Percentiles rank a stretch among this genome's conserved stretches.
These are phyloP conservation scores for Macrosoma leucophasiata DNA, from an alignment of 2,888 invertebrate species.

Conservation along the genomic window DNA sequence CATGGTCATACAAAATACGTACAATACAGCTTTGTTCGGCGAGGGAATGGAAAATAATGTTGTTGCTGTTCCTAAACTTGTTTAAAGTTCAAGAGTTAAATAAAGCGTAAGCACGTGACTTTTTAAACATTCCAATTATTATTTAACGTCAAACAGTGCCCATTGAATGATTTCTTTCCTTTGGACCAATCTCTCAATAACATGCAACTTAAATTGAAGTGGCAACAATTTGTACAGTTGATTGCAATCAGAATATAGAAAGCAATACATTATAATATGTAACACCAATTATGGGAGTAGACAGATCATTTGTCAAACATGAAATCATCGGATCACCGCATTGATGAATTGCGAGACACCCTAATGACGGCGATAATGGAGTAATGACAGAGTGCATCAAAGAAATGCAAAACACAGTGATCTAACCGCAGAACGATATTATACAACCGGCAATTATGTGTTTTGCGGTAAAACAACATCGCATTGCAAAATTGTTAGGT, in stretches of 20 bases:
- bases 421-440: constrained; percentile 43
- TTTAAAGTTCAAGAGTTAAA: too few relatives aligned
- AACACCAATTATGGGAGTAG: too few relatives aligned
- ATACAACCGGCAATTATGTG: constrained; percentile 51
- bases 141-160: too few relatives aligned
- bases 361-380: constrained; percentile 43
- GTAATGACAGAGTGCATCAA: constrained; percentile 33
- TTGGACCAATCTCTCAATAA: too few relatives aligned
- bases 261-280: too few relatives aligned
- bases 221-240: too few relatives aligned
- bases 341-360: constrained; percentile 40
- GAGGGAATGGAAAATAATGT: constrained; percentile 29
- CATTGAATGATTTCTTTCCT: too few relatives aligned
- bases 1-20: constrained; percentile 30
- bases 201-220: too few relatives aligned
- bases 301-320: constrained; percentile 44
- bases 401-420: constrained; percentile 44
- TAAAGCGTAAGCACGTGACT: too few relatives aligned
- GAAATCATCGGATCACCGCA: constrained; percentile 41
- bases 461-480: constrained; percentile 40
- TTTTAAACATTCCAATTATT: too few relatives aligned
- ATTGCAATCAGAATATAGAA: too few relatives aligned
- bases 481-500: constrained; percentile 37
- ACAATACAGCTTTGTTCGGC: constrained; percentile 30
- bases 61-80: constrained; percentile 33